Evolutionary conservation across 1,140 invertebrate genomes (phyloP), one percentile per base, ranked within the genome.

Genomic region (Papilio aristodemus): DNA sequence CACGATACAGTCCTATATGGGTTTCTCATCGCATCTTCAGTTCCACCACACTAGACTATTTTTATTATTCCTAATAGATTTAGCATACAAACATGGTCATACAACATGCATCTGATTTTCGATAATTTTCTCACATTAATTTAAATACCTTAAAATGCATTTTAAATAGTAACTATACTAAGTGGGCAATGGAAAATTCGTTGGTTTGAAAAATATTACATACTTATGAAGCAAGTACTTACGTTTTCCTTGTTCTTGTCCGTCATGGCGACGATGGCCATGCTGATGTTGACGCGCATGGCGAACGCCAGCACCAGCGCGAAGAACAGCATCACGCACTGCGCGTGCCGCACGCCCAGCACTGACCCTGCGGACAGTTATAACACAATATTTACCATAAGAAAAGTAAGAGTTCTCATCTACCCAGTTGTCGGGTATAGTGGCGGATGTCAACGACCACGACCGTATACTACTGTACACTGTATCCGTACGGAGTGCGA

Each of bases 211-310:
- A 32, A 32, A 6, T 32, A 3, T 32, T n/a, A n/a, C n/a, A n/a
- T n/a, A n/a, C n/a, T n/a, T n/a, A 19, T 8, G 2, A 9, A 59
- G 13, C 4, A 17, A 43, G 1, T 68, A 81, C 80, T 83, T 60
- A 88, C 81, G 38, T 85, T 68, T 10, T 79, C 76, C 8, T 67
- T 73, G 0, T 60, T 32, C 9, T 62, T 70, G 43, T 95, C 92
- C 0, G 94, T 95, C 95, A 96, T 96, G 4, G 94, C 95, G 0
- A 95, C 95, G 32, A 96, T 93, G 0, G 93, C 94, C 37, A 96
- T 94, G 13, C 95, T 95, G 74, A 95, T 93, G 70, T 95, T 94
- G 3, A 95, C 94, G 63, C 95, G 89, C 76, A 94, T 93, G 4
- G 93, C 92, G 75, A 95, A 95, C 0, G 93, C 94, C 25, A 94